Evolutionary conservation across 2,888 invertebrate genomes (phyloP).

Genomic region (Netelia fuscicornis): DNA sequence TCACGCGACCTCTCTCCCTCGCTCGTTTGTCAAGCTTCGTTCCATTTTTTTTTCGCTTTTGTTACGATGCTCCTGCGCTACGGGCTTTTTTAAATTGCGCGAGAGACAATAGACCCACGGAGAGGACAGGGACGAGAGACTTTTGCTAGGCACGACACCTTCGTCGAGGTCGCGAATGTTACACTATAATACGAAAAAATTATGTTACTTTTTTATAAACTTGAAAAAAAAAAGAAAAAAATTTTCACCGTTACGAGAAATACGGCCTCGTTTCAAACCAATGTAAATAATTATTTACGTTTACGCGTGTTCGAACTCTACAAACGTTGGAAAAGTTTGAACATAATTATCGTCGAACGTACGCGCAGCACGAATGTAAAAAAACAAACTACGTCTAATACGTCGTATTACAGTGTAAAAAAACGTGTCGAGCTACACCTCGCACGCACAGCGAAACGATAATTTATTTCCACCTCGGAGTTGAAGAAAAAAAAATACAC

Average conservation of each 20-base stretch:
- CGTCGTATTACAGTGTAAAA: background rate
- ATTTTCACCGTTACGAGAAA: background rate
- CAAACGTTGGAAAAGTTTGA: background rate
- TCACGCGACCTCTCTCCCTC: too few relatives aligned
- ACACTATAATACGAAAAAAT: background rate
- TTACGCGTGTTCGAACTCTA: too few relatives aligned
- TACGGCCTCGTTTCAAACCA: too few relatives aligned
- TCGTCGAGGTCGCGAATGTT: too few relatives aligned
- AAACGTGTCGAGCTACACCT: slow-evolving; percentile 1
- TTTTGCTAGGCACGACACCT: too few relatives aligned
- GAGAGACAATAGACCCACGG: too few relatives aligned
- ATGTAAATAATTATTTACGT: too few relatives aligned
- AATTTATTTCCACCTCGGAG: slow-evolving; percentile 17
- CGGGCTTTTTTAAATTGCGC: too few relatives aligned
- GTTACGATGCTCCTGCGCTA: too few relatives aligned
- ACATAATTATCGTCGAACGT: slow-evolving; percentile 11
- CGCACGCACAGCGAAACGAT: slow-evolving; percentile 35
- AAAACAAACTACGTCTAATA: slow-evolving; percentile 8
- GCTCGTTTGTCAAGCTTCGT: too few relatives aligned
- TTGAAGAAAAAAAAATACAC: background rate
- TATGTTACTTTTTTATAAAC: background rate
- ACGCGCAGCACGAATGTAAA: slow-evolving; percentile 1
- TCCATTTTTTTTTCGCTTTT: too few relatives aligned
- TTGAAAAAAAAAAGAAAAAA: background rate
- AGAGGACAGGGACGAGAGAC: too few relatives aligned